These are phyloP conservation scores for Drosophila mimica DNA, from an alignment of 2,888 invertebrate genomes.

Conservation along the genomic window DNA sequence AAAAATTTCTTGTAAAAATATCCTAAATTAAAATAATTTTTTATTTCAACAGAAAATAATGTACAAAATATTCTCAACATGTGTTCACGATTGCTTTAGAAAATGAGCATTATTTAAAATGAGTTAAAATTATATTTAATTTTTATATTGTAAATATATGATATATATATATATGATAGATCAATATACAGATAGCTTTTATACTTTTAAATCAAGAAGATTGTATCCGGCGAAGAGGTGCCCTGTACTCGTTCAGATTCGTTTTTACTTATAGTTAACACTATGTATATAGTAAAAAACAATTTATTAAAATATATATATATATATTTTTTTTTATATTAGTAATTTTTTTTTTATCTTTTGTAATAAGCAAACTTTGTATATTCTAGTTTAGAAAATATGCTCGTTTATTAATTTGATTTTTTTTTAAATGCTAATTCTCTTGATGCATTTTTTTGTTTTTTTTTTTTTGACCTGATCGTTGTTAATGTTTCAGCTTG, in stretches of 20 bases:
- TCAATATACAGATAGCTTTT: background rate
- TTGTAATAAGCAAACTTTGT: background rate
- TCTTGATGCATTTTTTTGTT: background rate
- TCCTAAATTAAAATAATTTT: background rate
- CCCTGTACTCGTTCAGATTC: background rate
- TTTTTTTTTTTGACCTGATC: background rate
- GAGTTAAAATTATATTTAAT: background rate
- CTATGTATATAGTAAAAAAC: no score
- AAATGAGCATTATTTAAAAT: background rate
- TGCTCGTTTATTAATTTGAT: constrained; percentile 35
- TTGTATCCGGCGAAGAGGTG: background rate
- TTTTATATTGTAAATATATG: no score
- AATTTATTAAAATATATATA: background rate
- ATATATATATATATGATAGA: no score
- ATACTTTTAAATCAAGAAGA: background rate
- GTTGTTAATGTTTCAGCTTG: background rate
- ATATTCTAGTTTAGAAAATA: constrained; percentile 21
- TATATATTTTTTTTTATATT: background rate
- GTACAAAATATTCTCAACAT: background rate
- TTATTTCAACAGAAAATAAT: no score
- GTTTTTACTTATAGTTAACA: background rate
- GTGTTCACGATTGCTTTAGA: background rate
- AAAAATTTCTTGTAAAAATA: background rate
- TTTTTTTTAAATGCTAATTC: constrained; percentile 1
- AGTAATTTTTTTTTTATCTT: background rate